phyloP scores from a whole-genome alignment of 2,113 vertebrate species.

The Percopsis transmontana region DNA sequence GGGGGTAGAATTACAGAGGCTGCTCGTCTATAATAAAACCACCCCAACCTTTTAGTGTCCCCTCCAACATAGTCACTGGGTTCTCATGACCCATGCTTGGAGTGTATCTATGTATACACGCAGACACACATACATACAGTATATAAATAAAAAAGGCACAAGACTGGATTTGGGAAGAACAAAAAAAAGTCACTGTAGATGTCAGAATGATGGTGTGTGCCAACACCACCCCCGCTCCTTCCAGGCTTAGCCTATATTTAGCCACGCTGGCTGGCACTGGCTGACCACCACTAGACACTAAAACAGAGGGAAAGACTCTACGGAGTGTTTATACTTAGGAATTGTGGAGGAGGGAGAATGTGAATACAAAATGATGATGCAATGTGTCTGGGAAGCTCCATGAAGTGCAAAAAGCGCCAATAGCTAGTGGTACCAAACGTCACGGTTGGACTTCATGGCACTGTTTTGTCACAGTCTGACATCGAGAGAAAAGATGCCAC shows the following conservation, averaged over 20 bases:
- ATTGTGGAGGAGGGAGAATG: slow-evolving; percentile 36
- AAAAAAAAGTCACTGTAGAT: slow-evolving; percentile 50
- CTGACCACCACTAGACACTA: slow-evolving; percentile 9
- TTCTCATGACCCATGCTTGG: slow-evolving; percentile 47
- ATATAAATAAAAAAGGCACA: slow-evolving; percentile 64
- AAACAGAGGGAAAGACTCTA: slow-evolving; percentile 48
- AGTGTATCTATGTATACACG: slow-evolving; percentile 42
- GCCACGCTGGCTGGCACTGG: slow-evolving; percentile 14
- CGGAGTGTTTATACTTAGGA: slow-evolving; percentile 40
- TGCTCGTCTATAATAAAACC: slow-evolving; percentile 60
- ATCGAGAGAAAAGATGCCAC: too few relatives aligned
- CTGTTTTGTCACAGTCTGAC: too few relatives aligned
- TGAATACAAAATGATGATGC: slow-evolving; percentile 30
- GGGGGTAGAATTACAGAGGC: slow-evolving; percentile 59
- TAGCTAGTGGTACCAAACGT: too few relatives aligned
- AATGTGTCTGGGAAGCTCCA: neutral
- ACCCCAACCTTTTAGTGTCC: slow-evolving; percentile 56
- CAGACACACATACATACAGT: slow-evolving; percentile 6
- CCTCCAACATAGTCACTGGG: slow-evolving; percentile 34
- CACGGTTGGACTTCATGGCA: too few relatives aligned
- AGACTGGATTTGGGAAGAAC: slow-evolving; percentile 41
- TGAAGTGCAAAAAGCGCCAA: slow-evolving; percentile 20
- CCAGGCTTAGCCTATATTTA: slow-evolving; percentile 56
- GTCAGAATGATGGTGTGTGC: slow-evolving; percentile 33
- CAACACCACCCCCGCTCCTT: slow-evolving; percentile 25